Evolutionary conservation across 37 sponge, comb jelly and placozoan species (phyloP), one percentile per base, ranked within the genome.

Genomic region (Amphimedon queenslandica): DNA sequence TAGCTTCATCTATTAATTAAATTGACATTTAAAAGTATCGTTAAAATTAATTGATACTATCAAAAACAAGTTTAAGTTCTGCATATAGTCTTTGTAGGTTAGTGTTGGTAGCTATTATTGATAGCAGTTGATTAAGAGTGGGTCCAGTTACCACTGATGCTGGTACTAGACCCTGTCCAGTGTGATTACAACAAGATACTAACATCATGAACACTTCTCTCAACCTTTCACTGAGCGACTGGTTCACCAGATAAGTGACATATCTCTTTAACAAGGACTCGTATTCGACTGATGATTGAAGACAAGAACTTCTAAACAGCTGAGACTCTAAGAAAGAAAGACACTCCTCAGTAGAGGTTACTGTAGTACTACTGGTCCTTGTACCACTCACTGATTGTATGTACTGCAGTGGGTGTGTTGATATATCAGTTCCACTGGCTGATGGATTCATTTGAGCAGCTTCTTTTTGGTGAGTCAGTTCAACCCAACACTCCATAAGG

Each of bases 31-130:
- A n/a, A n/a, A n/a, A n/a, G n/a, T n/a, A n/a, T n/a, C n/a, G n/a
- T 56, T 32, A 57, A 36, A 73, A 29, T 31, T 42, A 24, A 5
- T 35, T 35, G 27, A 23, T 23, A 71, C 6, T 30, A 16, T 84
- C 91, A 47, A 75, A 18, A 23, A 82, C 58, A 21, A 79, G 84
- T 42, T 73, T 83, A 1, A 92, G 69, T 36, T 92, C 93, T 53
- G 53, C 72, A 39, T 92, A 92, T 21, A 92, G 58, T 53, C 93
- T 70, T 69, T 92, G 93, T 13, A 87, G 68, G 32, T 57, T 80
- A 23, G 84, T 57, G 40, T 91, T 86, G 36, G 70, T 37, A 11
- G 82, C 84, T 31, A 92, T 67, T 20, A 74, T 13, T 1, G 73
- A 55, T 25, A 92, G 63, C 24, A 80, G 42, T n/a, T 84, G 58